phyloP scores from a whole-genome alignment of 2,888 invertebrate genomes.

The Drosophila pseudotalamancana region DNA sequence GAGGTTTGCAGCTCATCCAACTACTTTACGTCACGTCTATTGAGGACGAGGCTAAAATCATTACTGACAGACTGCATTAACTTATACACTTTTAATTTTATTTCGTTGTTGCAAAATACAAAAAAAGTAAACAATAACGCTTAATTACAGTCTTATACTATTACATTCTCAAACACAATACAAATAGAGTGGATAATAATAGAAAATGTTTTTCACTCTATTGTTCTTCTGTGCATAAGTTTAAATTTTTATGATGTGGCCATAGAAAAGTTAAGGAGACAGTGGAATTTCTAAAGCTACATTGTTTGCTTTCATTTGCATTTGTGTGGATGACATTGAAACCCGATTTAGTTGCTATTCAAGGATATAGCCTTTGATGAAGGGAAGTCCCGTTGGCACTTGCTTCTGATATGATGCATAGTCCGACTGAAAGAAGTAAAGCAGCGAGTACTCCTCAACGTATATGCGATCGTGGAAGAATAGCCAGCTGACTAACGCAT shows the following conservation, averaged over 20 bases:
- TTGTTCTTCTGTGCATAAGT: conserved; percentile 2
- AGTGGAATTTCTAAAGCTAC: conserved; percentile 26
- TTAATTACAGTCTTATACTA: background rate
- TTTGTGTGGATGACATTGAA: conserved; percentile 62
- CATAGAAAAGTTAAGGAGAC: conserved; percentile 10
- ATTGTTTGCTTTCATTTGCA: conserved; percentile 19
- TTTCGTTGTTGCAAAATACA: conserved; percentile 25
- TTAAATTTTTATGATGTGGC: conserved; percentile 11
- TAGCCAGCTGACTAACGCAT: conserved; percentile 93
- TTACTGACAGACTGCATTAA: background rate
- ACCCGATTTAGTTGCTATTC: conserved; percentile 43
- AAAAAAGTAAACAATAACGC: conserved; percentile 3
- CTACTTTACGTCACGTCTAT: no score
- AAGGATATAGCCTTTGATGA: conserved; percentile 90
- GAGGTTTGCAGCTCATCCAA: no score
- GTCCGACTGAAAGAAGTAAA: conserved; percentile 95
- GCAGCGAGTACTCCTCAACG: conserved; percentile 94
- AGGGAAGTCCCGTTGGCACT: conserved; percentile 94
- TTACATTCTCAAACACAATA: conserved; percentile 6
- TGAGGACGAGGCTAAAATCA: no score
- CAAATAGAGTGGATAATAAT: conserved; percentile 10
- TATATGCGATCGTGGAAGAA: conserved; percentile 95
- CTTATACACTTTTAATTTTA: conserved; percentile 17
- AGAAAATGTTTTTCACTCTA: background rate
- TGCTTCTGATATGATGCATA: conserved; percentile 93